Evolutionary conservation across 2,888 invertebrate genomes (phyloP), one percentile per base, ranked within the genome.

Genomic region (Pterostichus niger): DNA sequence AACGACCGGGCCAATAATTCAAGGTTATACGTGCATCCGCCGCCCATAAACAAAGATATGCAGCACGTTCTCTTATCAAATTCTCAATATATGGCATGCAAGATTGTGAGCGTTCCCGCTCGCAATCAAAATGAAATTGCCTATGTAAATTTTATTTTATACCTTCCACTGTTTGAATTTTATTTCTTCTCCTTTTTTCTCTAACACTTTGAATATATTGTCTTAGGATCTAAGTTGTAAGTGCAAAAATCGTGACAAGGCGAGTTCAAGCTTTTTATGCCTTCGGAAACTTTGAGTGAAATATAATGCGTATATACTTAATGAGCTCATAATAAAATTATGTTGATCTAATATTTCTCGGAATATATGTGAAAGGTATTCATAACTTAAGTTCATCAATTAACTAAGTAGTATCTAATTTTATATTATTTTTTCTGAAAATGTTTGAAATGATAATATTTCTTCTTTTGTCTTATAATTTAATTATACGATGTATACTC

Each of bases 141-240:
- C 80, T 80, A 80, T 80, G 80, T 68, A 80, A 80, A 80, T 80
- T 80, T 80, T 79, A 79, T 79, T 78, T 78, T 68, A 80, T 80
- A 80, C 49, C 79, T 80, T 80, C 68, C 64, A 77, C 56, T 54
- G 56, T 77, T 77, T 77, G 56, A 56, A 56, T 77, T 77, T 77
- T 77, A 77, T 77, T 56, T 40, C 33, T 56, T 54, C 56, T 54
- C 56, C 56, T 54, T 52, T 77, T 54, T 56, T 77, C 33, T 54
- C 35, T 40, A 33, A 52, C 77, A 77, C 56, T 77, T 56, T 52
- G 56, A 77, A 77, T 77, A 56, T 56, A 77, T 77, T 40, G 56
- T 46, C 73, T 44, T 77, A 46, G 35, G 35, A 44, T 49, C 49
- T 24, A 31, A 52, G 7, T 52, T 52, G 31, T 52, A 52, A 10